These are phyloP conservation scores for Anguilla pacifica DNA, from an alignment of 2,797 vertebrate genomes.

Conservation along the genomic window DNA sequence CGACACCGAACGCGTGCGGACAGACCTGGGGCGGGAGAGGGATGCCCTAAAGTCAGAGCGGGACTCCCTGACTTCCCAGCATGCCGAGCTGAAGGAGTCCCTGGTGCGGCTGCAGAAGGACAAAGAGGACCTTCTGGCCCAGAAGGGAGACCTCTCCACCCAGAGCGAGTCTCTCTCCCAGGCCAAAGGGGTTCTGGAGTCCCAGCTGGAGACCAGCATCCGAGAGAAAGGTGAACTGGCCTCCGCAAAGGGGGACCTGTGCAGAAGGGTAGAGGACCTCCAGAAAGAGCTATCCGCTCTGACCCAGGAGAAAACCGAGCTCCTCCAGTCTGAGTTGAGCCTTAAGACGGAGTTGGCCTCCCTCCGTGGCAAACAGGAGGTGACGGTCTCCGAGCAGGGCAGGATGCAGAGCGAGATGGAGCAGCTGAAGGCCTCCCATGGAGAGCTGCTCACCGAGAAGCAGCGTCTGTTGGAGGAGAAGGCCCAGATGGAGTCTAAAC, in stretches of 20 bases:
- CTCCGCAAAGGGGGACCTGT: constrained; percentile 65
- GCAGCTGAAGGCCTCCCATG: constrained; percentile 57
- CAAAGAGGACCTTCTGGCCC: constrained; percentile 55
- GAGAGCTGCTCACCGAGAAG: constrained; percentile 45
- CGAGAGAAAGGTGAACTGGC: constrained; percentile 64
- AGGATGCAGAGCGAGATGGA: constrained; percentile 56
- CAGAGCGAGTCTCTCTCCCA: constrained; percentile 66
- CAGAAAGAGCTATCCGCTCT: constrained; percentile 62
- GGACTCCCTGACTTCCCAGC: constrained; percentile 59
- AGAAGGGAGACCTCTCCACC: constrained; percentile 62
- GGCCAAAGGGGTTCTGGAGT: constrained; percentile 69
- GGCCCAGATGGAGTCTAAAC: constrained; percentile 25
- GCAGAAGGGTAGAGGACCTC: constrained; percentile 67
- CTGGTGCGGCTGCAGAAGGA: constrained; percentile 66
- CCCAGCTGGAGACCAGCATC: constrained; percentile 59
- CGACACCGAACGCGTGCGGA: constrained; percentile 59
- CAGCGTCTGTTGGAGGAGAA: constrained; percentile 63
- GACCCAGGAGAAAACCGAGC: constrained; percentile 65
- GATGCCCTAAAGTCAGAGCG: constrained; percentile 67
- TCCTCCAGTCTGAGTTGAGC: constrained; percentile 58
- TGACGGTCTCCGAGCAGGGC: constrained; percentile 45
- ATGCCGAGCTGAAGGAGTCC: constrained; percentile 58
- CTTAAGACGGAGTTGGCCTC: constrained; percentile 59
- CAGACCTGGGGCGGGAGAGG: constrained; percentile 65
- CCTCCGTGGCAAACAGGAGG: constrained; percentile 52